A percentile compares a stretch with the other conserved stretches of the same genome.
phyloP scores from a whole-genome alignment of 2,113 vertebrate species.

The Chloropsis cyanopogon region DNA sequence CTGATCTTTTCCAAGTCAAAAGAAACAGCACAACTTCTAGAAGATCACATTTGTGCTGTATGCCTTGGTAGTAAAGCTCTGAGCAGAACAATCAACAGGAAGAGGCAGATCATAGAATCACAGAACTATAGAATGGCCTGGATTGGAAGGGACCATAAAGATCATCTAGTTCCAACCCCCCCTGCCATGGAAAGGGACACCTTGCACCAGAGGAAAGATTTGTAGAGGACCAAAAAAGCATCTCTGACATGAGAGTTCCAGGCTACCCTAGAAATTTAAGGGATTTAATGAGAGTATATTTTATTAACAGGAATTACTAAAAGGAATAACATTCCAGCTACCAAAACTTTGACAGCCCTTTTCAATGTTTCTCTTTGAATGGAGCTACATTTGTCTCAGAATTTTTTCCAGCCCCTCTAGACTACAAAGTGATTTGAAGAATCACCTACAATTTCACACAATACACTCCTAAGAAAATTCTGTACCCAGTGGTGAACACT shows the following conservation, averaged over 20 bases:
- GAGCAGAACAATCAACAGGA: neutral
- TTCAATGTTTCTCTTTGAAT: constrained; percentile 1
- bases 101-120: neutral
- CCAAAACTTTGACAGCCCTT: neutral
- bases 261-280: neutral
- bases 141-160: neutral
- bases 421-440: neutral
- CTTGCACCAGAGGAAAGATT: neutral
- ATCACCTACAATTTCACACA: neutral
- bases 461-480: neutral
- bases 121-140: neutral
- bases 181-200: neutral
- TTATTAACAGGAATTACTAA: constrained; percentile 5
- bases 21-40: neutral
- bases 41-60: neutral
- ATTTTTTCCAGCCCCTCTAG: neutral
- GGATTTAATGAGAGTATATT: neutral
- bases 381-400: neutral
- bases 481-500: neutral
- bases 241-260: neutral
- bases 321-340: neutral
- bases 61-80: neutral
- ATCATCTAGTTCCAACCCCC: neutral
- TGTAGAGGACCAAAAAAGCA: neutral
- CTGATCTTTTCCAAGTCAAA: neutral